Percentiles rank a stretch among this genome's conserved stretches.
Evolutionary conservation across 2,888 invertebrate genomes (phyloP).

Genomic region (Cheilosia pagana): DNA sequence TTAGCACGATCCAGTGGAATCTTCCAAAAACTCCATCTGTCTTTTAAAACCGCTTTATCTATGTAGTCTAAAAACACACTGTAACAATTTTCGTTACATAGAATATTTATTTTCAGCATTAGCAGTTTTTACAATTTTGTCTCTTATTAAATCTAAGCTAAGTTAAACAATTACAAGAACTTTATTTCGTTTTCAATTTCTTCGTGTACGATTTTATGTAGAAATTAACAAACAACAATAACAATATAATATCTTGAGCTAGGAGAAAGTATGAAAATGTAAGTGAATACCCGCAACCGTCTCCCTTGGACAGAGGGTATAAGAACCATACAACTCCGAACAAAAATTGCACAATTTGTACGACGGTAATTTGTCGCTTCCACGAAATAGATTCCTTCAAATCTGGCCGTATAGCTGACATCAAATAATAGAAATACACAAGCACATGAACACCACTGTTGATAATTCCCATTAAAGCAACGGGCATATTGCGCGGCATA

Average conservation of each 20-base stretch:
- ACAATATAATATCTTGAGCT: constrained; percentile 88
- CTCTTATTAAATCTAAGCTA: too few relatives aligned
- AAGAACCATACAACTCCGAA: constrained; percentile 85
- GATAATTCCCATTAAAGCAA: not conserved
- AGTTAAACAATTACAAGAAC: not conserved
- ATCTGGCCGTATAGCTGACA: constrained; percentile 88
- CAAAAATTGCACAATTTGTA: constrained; percentile 90
- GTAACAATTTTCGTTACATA: too few relatives aligned
- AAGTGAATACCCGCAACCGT: constrained; percentile 86
- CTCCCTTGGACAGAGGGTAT: constrained; percentile 83
- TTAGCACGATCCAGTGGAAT: too few relatives aligned
- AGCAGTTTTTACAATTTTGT: too few relatives aligned
- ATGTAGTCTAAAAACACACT: too few relatives aligned
- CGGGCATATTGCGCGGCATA: too few relatives aligned
- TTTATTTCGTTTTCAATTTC: constrained; percentile 76
- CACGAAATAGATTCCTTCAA: constrained; percentile 90
- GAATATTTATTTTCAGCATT: too few relatives aligned
- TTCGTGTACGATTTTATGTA: constrained; percentile 87
- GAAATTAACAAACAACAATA: constrained; percentile 87
- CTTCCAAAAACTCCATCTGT: too few relatives aligned
- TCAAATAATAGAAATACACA: constrained; percentile 93
- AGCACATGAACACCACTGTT: not conserved
- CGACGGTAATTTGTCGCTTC: constrained; percentile 92
- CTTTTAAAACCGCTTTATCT: too few relatives aligned
- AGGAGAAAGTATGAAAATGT: constrained; percentile 85